Evolutionary conservation across 2,888 invertebrate species (phyloP), one percentile per base, ranked within the genome.

Genomic region (Lasioglossum marginatum): DNA sequence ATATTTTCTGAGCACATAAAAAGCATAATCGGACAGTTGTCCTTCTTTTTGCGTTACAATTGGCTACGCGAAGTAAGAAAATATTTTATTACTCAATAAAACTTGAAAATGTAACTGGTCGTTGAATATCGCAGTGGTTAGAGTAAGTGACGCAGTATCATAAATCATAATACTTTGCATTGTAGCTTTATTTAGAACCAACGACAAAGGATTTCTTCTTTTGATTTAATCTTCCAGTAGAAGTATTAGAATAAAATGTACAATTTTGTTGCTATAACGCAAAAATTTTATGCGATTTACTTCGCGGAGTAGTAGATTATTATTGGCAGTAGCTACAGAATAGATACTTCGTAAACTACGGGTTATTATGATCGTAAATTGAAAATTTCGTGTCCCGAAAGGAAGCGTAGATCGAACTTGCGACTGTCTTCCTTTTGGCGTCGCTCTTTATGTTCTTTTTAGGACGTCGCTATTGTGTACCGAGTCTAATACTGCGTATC

Each of bases 401-500:
- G 31, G 43, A 52, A 57, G 31, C 66, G 27, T 14, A n/a, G 52
- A 43, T 66, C n/a, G 31, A 77, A 57, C 27, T 27, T 27, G 45
- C 0, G 40, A 27, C 43, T 12, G 34, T 23, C 16, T 73, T 14
- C 52, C 23, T 52, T 81, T 72, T 76, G 43, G n/a, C 23, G 43
- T 37, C 37, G 16, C 43, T 81, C 81, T 81, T 77, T 77, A 31
- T 43, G 66, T 57, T 45, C 66, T 73, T 82, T 77, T 70, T 80
- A 70, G 70, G 60, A 73, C 57, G 57, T 37, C 63, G 63, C 57
- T 60, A 81, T 76, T 77, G 52, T 66, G 40, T 43, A 57, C 52
- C 16, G 74, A 5, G 27, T 79, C 57, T 81, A 77, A 83, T 81
- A 68, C n/a, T 45, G 77, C 72, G 82, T 68, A 73, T 82, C 82